Percentiles rank a stretch among this genome's conserved stretches.
These are phyloP conservation scores for Seladonia tumulorum DNA, from an alignment of 2,888 invertebrate species.

Conservation along the genomic window DNA sequence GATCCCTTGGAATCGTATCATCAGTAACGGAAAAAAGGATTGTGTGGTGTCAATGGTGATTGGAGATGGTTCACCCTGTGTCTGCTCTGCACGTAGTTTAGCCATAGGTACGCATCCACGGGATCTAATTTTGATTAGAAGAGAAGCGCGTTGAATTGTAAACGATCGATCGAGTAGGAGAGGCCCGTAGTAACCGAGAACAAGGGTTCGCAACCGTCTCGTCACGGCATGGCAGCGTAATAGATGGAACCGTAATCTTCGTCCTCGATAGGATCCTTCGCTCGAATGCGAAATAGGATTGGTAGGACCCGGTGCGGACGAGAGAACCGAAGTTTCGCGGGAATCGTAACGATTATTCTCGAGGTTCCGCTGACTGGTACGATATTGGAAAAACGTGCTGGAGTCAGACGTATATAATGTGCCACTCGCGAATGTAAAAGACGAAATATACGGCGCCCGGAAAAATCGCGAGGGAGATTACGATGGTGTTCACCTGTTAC, in stretches of 20 bases:
- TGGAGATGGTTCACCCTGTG: not conserved
- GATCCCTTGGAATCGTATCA: too few species aligned
- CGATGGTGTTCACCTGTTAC: conserved; percentile 33
- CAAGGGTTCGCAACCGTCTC: not conserved
- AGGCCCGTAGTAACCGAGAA: not conserved
- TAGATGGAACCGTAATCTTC: conserved; percentile 35
- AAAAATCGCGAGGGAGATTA: conserved; percentile 11
- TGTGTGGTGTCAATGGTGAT: not conserved
- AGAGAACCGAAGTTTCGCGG: conserved; percentile 39
- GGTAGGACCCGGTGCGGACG: conserved; percentile 28
- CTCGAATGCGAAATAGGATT: conserved; percentile 62
- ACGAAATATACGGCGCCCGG: conserved; percentile 7
- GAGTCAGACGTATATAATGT: conserved; percentile 49
- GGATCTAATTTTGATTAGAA: conserved; percentile 6
- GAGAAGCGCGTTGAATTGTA: not conserved
- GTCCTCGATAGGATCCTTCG: conserved; percentile 20
- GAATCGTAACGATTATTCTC: conserved; percentile 65
- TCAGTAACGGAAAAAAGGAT: too few species aligned
- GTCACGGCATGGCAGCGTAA: not conserved
- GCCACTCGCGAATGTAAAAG: conserved; percentile 14
- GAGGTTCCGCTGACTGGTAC: conserved; percentile 62
- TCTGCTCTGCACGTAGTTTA: not conserved
- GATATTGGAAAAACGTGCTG: conserved; percentile 56
- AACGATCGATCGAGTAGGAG: not conserved
- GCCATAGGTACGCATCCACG: not conserved